Evolutionary conservation across 2,888 invertebrate species (phyloP), one percentile per base, ranked within the genome.

Genomic region (Glaucopsyche alexis): DNA sequence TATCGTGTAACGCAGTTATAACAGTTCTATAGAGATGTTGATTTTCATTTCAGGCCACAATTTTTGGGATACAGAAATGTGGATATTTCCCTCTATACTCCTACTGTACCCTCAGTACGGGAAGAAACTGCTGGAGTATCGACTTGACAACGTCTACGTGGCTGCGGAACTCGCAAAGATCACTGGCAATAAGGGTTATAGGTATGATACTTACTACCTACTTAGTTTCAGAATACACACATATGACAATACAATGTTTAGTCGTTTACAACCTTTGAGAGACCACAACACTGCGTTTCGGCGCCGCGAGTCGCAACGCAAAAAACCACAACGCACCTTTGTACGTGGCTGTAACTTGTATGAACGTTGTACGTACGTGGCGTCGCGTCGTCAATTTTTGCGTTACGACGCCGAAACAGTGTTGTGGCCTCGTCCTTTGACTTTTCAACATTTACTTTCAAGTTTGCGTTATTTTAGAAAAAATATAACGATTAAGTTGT

Each of bases 21-120:
- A 42, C 4, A 42, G 29, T 29, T 29, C 29, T 40, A 8, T 65
- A 13, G 29, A 29, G 40, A 19, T 49, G 7, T 13, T 70, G 40
- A 13, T 64, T 50, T 72, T 42, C 6, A 64, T 80, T 83, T 75
- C 88, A 90, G 95, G 95, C 14, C 95, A 95, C 79, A 94, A 93
- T 77, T 94, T 95, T 81, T 95, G 95, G 95, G 95, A 95, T 77
- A 94, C 94, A 0, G 95, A 95, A 82, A 94, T 94, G 66, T 95
- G 95, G 95, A 95, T 95, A 93, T 90, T 94, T 71, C 95, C 95
- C 0, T 84, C 90, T 0, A 93, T 94, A 7, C 83, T 94, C 11
- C 84, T 94, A 42, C 81, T 95, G 7, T 90, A 94, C 66, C 93
- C 93, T 0, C 79, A 83, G 7, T 94, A 94, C 80, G 93, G 91